Percentiles rank a stretch among this genome's conserved stretches.
phyloP scores from a whole-genome alignment of 2,797 vertebrate genomes.

The Meriones psammophilus region DNA sequence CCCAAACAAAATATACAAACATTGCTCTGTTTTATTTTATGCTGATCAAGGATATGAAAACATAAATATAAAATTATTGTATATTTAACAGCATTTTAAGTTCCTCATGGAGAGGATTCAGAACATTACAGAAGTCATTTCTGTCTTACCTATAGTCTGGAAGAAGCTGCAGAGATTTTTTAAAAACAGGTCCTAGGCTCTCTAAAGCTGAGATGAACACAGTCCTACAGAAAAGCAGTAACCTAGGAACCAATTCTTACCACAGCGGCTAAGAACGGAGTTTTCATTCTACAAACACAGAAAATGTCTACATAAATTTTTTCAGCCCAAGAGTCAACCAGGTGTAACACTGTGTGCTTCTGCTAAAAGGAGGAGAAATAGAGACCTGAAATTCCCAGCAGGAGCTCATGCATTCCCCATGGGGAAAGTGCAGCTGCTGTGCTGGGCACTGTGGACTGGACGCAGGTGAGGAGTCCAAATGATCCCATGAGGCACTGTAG shows the following conservation, averaged over 20 bases:
- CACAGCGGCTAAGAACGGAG: background rate
- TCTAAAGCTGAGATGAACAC: background rate
- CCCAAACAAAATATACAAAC: background rate
- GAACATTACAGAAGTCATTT: background rate
- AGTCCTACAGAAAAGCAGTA: background rate
- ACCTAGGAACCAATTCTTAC: background rate
- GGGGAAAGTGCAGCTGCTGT: background rate
- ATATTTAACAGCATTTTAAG: background rate
- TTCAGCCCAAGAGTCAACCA: background rate
- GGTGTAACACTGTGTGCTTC: no score
- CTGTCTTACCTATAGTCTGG: conserved; percentile 37
- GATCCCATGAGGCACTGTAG: background rate
- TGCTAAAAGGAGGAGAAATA: background rate
- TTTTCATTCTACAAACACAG: background rate
- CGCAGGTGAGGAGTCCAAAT: background rate
- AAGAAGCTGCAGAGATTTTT: background rate
- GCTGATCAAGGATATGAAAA: background rate
- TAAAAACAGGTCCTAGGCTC: background rate
- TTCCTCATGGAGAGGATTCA: background rate
- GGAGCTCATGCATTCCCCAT: background rate
- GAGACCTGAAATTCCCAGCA: background rate
- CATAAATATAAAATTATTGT: background rate
- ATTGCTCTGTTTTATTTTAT: background rate
- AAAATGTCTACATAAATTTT: background rate
- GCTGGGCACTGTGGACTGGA: background rate